Conservation (phyloP, 2,113 vertebrate species). For the Dissostichus mawsoni region DNA sequence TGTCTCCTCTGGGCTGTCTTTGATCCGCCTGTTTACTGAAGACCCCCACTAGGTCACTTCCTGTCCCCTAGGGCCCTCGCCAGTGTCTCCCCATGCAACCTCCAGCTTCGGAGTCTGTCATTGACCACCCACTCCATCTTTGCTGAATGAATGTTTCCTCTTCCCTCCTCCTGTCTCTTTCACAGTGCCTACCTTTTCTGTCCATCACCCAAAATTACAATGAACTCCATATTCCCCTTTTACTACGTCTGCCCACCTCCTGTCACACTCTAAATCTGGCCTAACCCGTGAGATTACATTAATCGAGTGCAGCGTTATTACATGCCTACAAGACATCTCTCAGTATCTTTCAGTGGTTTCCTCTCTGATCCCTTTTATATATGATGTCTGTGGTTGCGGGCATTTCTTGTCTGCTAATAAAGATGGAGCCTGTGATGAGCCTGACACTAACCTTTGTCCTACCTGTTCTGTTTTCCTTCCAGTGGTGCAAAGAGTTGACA, state of each 20-base stretch:
- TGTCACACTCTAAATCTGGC: constrained; percentile 31
- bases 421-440: constrained; percentile 20
- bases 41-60: constrained; percentile 69
- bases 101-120: constrained; percentile 31
- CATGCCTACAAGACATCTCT: constrained; percentile 62
- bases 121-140: constrained; percentile 54
- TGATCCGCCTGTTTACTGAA: constrained; percentile 79
- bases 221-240: constrained; percentile 1
- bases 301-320: constrained; percentile 67
- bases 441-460: constrained; percentile 51
- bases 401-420: constrained; percentile 61
- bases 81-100: constrained; percentile 46
- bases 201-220: background rate
- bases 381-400: constrained; percentile 71
- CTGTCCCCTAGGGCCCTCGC: constrained; percentile 63
- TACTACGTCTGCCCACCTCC: background rate
- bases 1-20: constrained; percentile 74
- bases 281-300: constrained; percentile 56
- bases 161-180: constrained; percentile 24
- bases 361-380: constrained; percentile 72
- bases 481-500: constrained; percentile 98
- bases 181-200: background rate
- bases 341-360: constrained; percentile 45
- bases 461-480: constrained; percentile 63
- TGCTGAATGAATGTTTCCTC: constrained; percentile 34